phyloP scores from a whole-genome alignment of 2,113 vertebrate genomes.

The Eclectus roratus region DNA sequence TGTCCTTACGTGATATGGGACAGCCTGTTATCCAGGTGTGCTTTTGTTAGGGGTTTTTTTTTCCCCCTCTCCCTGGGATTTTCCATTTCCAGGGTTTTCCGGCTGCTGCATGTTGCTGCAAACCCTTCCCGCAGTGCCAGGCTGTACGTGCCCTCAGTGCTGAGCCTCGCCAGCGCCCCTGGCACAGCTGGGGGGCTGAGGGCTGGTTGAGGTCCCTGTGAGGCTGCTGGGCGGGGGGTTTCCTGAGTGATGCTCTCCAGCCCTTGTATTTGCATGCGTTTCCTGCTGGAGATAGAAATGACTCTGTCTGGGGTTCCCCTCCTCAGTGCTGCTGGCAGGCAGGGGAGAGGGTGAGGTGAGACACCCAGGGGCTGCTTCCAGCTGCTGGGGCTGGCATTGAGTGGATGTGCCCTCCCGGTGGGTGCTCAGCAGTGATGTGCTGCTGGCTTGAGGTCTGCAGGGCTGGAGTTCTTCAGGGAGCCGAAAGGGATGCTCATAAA shows the following conservation, averaged over 20 bases:
- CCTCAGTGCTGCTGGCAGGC: not conserved
- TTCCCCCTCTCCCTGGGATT: accelerated
- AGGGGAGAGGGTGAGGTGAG: not conserved
- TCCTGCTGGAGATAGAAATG: conserved; percentile 31
- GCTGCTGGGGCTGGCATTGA: not conserved
- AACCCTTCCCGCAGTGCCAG: not conserved
- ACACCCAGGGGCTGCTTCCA: not conserved
- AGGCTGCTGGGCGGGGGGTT: not conserved
- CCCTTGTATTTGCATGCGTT: not conserved
- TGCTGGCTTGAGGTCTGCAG: too few relatives aligned
- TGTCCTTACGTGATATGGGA: not conserved
- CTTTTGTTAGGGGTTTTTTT: too few relatives aligned
- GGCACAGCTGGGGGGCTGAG: not conserved
- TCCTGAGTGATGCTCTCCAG: not conserved
- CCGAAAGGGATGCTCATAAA: accelerated
- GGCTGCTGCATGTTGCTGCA: not conserved
- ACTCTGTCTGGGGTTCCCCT: conserved; percentile 49
- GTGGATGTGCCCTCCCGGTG: not conserved
- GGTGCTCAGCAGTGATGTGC: accelerated
- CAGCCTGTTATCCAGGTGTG: not conserved
- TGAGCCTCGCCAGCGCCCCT: accelerated
- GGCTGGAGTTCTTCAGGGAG: not conserved
- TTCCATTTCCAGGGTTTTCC: not conserved
- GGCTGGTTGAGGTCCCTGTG: not conserved
- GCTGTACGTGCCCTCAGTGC: not conserved